Percentiles rank a stretch among this genome's conserved stretches.
phyloP scores from a whole-genome alignment of 2,888 invertebrate species.

The Mallateleia sp. region DNA sequence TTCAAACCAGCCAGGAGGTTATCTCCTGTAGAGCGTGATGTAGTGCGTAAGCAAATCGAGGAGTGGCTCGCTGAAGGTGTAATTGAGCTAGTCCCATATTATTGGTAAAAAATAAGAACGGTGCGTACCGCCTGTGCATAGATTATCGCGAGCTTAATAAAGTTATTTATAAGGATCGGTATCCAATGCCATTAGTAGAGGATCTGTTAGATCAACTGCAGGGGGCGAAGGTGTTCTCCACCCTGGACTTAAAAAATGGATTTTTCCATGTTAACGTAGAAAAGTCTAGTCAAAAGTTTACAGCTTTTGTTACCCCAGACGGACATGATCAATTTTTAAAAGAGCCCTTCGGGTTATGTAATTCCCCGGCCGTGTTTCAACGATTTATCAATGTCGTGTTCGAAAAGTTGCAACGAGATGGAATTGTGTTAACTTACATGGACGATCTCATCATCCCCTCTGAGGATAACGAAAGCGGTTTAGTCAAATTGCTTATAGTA shows the following conservation, averaged over 20 bases:
- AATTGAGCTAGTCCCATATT: slow-evolving; percentile 57
- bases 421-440: background rate
- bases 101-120: slow-evolving; percentile 53
- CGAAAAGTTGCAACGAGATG: slow-evolving; percentile 10
- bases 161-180: slow-evolving; percentile 42
- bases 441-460: slow-evolving; percentile 10
- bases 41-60: background rate
- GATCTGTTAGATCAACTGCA: slow-evolving; percentile 52
- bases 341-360: background rate
- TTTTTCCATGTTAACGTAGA: slow-evolving; percentile 49
- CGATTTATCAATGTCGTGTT: slow-evolving; percentile 4
- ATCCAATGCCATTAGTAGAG: slow-evolving; percentile 49
- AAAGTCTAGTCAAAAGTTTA: slow-evolving; percentile 16
- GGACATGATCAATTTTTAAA: slow-evolving; percentile 49
- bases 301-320: slow-evolving; percentile 48
- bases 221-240: slow-evolving; percentile 25
- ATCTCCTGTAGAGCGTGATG: background rate
- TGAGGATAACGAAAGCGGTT: background rate
- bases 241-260: slow-evolving; percentile 36
- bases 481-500: slow-evolving; percentile 7
- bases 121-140: slow-evolving; percentile 29
- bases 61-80: slow-evolving; percentile 24
- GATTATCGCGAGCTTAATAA: slow-evolving; percentile 64
- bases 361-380: slow-evolving; percentile 17
- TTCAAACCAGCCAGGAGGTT: background rate